Evolutionary conservation across 1,140 invertebrate species (phyloP).

Genomic region (Gryon sp.): DNA sequence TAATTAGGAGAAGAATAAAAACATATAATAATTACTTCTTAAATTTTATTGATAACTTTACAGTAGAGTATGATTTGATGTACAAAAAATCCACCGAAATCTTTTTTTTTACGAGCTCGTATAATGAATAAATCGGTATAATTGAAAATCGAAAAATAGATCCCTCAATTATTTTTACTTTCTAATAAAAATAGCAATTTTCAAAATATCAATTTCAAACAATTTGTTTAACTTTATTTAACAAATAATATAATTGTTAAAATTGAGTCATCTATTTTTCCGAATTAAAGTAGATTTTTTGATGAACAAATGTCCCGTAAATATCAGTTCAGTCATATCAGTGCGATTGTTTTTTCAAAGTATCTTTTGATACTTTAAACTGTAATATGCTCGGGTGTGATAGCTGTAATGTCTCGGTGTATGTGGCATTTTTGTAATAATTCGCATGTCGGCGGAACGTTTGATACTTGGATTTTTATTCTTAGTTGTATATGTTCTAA

Average conservation of each 20-base stretch:
- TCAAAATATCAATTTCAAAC: too few relatives aligned
- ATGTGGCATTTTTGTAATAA: slow-evolving; percentile 72
- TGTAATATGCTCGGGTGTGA: slow-evolving; percentile 77
- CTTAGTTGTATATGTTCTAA: slow-evolving; percentile 84
- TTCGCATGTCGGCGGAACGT: slow-evolving; percentile 73
- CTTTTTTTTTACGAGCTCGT: slow-evolving; percentile 12
- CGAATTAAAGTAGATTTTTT: background rate
- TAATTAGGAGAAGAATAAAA: background rate
- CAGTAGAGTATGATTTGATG: slow-evolving; percentile 26
- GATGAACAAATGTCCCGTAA: slow-evolving; percentile 24
- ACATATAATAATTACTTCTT: too few relatives aligned
- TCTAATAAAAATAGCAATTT: too few relatives aligned
- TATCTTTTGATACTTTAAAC: slow-evolving; percentile 76
- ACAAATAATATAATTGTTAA: too few relatives aligned
- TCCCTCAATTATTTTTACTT: too few relatives aligned
- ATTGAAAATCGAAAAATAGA: background rate
- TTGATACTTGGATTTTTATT: slow-evolving; percentile 72
- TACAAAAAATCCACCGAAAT: slow-evolving; percentile 40
- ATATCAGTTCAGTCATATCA: slow-evolving; percentile 15
- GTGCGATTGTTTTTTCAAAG: slow-evolving; percentile 60
- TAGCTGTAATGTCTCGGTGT: slow-evolving; percentile 75
- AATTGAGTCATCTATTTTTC: background rate
- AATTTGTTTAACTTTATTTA: too few relatives aligned
- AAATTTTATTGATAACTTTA: slow-evolving; percentile 38
- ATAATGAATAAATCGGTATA: slow-evolving; percentile 1